Conservation (phyloP, 1,140 invertebrate genomes). For the Tetramorium simillimum region DNA sequence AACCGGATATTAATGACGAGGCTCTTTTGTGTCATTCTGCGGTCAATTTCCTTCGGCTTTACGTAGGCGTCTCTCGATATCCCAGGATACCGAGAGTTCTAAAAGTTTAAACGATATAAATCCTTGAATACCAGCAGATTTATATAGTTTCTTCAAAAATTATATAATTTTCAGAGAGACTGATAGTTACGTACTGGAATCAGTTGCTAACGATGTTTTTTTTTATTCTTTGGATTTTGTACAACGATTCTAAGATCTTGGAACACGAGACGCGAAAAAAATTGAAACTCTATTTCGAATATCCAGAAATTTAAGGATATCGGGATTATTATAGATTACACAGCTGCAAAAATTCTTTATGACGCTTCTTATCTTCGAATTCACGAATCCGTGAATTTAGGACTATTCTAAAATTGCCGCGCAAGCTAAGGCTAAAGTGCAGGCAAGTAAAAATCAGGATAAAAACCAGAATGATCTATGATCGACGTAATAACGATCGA, state of each 20-base stretch:
- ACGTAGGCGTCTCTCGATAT: background rate
- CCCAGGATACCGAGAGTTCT: background rate
- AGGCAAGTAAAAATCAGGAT: background rate
- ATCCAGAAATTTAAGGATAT: background rate
- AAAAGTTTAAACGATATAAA: background rate
- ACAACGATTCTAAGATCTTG: background rate
- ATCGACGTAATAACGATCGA: background rate
- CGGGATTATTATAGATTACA: background rate
- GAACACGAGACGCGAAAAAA: background rate
- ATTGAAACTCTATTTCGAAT: background rate
- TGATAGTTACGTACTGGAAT: background rate
- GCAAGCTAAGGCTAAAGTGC: background rate
- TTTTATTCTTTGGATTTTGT: background rate
- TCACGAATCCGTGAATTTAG: background rate
- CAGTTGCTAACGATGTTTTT: background rate
- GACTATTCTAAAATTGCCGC: background rate
- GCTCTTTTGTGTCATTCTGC: background rate
- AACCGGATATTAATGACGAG: slow-evolving; percentile 33
- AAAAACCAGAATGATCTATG: slow-evolving; percentile 1
- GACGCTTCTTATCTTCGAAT: background rate
- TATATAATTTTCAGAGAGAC: background rate
- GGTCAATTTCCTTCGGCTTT: background rate
- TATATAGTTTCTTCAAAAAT: background rate
- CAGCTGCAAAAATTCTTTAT: background rate
- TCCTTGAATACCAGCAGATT: background rate